Evolutionary conservation across 2,888 invertebrate genomes (phyloP).

Genomic region (Morpho helenor): DNA sequence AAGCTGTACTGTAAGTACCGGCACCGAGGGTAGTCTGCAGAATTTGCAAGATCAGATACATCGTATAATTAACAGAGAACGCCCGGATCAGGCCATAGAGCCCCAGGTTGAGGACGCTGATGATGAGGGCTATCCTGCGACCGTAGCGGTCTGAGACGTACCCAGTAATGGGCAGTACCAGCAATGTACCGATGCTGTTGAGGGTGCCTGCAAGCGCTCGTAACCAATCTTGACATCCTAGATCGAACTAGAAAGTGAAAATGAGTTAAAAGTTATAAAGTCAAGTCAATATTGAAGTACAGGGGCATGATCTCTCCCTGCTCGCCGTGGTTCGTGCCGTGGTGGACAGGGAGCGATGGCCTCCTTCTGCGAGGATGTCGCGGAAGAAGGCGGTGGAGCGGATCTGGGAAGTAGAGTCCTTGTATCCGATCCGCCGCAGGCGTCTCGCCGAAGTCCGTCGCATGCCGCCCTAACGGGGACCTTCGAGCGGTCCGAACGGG

Average conservation of each 20-base stretch:
- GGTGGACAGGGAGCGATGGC: no score
- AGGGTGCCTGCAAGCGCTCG: constrained; percentile 85
- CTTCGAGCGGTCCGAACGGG: no score
- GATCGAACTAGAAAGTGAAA: constrained; percentile 78
- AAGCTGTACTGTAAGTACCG: constrained; percentile 62
- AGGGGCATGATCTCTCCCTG: no score
- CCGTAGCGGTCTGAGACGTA: constrained; percentile 83
- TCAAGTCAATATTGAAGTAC: no score
- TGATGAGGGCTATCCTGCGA: constrained; percentile 66
- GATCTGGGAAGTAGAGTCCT: no score
- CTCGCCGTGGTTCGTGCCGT: no score
- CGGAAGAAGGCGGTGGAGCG: no score
- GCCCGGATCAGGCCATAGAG: constrained; percentile 61
- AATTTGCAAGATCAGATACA: constrained; percentile 61
- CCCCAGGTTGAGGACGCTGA: constrained; percentile 50
- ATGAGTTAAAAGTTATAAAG: no score
- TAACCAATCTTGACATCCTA: constrained; percentile 84
- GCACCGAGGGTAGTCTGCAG: constrained; percentile 59
- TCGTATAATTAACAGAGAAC: constrained; percentile 67
- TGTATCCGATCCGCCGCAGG: no score
- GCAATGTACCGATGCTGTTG: constrained; percentile 83
- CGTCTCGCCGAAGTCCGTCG: no score
- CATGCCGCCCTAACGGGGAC: no score
- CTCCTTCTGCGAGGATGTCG: no score
- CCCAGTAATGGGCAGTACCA: constrained; percentile 84